Base-by-base conservation (phyloP, 1,140 invertebrate genomes). In the Drosophila sp. region DNA sequence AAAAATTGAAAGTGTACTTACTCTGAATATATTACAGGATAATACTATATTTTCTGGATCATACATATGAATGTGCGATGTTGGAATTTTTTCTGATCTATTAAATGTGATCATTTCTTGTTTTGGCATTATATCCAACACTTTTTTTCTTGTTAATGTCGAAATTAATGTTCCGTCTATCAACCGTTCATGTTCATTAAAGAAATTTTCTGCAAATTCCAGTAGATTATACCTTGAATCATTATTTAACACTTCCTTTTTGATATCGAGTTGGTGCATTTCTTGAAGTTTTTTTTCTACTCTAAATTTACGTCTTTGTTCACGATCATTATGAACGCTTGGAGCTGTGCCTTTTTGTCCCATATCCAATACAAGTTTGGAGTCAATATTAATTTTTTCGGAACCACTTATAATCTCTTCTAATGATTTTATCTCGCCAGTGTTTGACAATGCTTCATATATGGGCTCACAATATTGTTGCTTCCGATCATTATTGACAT, bases 1-100 rank as follows among this genome's bases (percentile, higher is more conserved):
- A 2, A 21, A 1, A 21, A 21, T 21, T 21, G 3, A 29, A 6
- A 0, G 6, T 0, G 1, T 54, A 71, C 89, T 90, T 92, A 97
- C 97, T 91, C 97, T 95, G 89, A 99, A 99, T 67, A 98, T 96
- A 67, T 95, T 95, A 86, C 97, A 98, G 4, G 97, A 97, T 1
- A 98, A 94, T 43, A 96, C 95, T 13, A 98, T 95, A 90, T 98
- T 98, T 81, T 99, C 97, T 0, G 97, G 97, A 93, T 99, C 98
- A 92, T 98, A 98, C 93, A 99, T 95, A 82, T 98, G 97, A 86
- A 98, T 96, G 92, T 99, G 97, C 0, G 97, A 98, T 62, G 96
- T 98, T 1, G 97, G 96, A 80, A 99, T 99, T 40, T 95, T 95
- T 56, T 95, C 96, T 25, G 95, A 96, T 91, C 97, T 97, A 75